Base-by-base conservation (phyloP, 2,113 vertebrate genomes). In the Phaethornis superciliosus region DNA sequence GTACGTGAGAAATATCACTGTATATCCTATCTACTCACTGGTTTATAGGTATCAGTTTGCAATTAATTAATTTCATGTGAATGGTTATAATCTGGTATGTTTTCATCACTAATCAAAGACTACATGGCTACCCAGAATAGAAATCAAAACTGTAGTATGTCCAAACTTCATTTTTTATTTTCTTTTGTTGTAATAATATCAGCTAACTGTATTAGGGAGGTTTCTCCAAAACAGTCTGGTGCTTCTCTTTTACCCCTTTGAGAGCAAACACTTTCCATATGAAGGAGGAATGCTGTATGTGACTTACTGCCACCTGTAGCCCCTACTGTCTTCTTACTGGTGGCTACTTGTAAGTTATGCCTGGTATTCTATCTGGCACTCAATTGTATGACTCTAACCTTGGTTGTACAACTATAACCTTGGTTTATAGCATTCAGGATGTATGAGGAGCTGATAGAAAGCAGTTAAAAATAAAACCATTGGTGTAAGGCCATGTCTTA, bases 231-330 rank as follows among this genome's bases (percentile, higher is more conserved):
- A 47, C 33, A 83, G 19, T 46, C 55, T 77, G 47, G 60, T 93
- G 63, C 79, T 77, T 62, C 20, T 80, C 9, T 52, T 27, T 70
- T 63, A 47, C 27, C 8, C 5, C 54, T 88, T 62, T 59, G 76
- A 77, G 83, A 81, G 51, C 64, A 71, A 85, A 32, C 3, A 7
- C 20, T 85, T 49, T 58, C 59, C n/a, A 79, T 85, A 68, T 65
- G 88, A 95, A 80, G 81, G 75, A 82, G 69, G 71, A 85, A 76
- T 62, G 67, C 70, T 85, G 49, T 77, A 59, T 69, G 51, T 95
- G 65, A 70, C 54, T 35, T 47, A 81, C n/a, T 85, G 42, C 17
- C 37, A 85, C 63, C 40, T 82, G 47, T 76, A 93, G 60, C 60
- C 47, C 46, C 59, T 74, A 26, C 55, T 58, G 24, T 80, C 68